Percentiles rank a stretch among this genome's conserved stretches.
Evolutionary conservation across 1,140 invertebrate species (phyloP).

Genomic region (Eupeodes corollae): DNA sequence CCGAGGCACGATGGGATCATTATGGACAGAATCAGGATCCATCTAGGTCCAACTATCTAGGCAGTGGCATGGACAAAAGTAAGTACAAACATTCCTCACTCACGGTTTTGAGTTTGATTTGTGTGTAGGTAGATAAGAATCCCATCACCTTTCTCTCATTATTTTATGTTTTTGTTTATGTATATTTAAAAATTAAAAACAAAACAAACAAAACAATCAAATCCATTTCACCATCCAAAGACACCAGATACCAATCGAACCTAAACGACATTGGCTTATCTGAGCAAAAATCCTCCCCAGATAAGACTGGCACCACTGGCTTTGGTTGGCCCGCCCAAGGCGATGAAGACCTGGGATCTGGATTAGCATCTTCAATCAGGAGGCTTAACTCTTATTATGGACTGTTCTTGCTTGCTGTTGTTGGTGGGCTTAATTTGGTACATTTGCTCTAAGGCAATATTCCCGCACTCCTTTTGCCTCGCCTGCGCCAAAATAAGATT

Average conservation of each 20-base stretch:
- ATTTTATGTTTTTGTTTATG: no score
- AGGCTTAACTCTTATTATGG: no score
- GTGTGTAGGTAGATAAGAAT: not conserved
- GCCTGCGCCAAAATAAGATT: no score
- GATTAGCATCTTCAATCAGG: no score
- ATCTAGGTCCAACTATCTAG: constrained; percentile 16
- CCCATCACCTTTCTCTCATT: constrained; percentile 1
- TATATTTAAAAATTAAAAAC: no score
- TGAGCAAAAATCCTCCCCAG: constrained; percentile 50
- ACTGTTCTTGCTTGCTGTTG: no score
- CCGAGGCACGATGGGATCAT: constrained; percentile 26
- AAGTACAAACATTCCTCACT: constrained; percentile 8
- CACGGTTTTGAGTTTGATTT: not conserved
- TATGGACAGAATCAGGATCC: constrained; percentile 16
- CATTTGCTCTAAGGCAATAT: no score
- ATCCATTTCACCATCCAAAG: constrained; percentile 32
- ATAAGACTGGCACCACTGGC: constrained; percentile 29
- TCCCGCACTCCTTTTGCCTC: no score
- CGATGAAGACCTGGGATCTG: constrained; percentile 3
- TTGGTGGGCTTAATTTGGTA: no score
- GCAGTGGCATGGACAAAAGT: constrained; percentile 23
- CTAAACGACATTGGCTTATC: constrained; percentile 59
- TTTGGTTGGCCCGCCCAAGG: constrained; percentile 23
- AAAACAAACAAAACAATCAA: no score
- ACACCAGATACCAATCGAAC: constrained; percentile 53